Evolutionary conservation across 2,113 vertebrate genomes (phyloP), one percentile per base, ranked within the genome.

Genomic region (Notothenia coriiceps): DNA sequence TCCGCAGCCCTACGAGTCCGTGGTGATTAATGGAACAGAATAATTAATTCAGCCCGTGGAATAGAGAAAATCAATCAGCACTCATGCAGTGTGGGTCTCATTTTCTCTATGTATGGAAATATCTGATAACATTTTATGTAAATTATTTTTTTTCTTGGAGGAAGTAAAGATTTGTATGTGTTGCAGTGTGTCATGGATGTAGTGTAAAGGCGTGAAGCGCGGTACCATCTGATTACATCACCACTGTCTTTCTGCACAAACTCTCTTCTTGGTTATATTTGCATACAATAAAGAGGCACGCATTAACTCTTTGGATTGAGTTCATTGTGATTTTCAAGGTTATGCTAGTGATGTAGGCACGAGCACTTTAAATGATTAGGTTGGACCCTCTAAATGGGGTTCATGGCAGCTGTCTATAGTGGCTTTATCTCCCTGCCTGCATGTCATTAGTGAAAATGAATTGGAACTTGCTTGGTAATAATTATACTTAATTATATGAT

Each of bases 281-380:
- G 49, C 49, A 85, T 74, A 63, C 74, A 79, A 81, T 56, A 49
- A 69, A 64, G 50, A 14, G 75, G 66, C 72, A 84, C 66, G 59
- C 25, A 74, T 84, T 74, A 70, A 76, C 65, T 65, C n/a, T 51
- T 51, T 29, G 67, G 83, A 63, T 67, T 52, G 12, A 80, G 49
- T 78, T 89, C 35, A 8, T 52, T 74, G 67, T 13, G 81, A 51
- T 22, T 67, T 61, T 88, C 70, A 86, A 88, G 83, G 86, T 81
- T 85, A 62, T 73, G 51, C 43, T 54, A 35, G 67, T 54, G 56
- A 74, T 74, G 71, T 66, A 65, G 66, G 40, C 77, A 68, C 72
- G 69, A 85, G 82, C 88, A 89, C 85, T 91, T 86, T 85, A 74
- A 80, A 74, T 86, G 43, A 88, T 91, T 81, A 70, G 86, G 74